phyloP scores from a whole-genome alignment of 2,797 vertebrate species.

The Sebastes aleutianus region DNA sequence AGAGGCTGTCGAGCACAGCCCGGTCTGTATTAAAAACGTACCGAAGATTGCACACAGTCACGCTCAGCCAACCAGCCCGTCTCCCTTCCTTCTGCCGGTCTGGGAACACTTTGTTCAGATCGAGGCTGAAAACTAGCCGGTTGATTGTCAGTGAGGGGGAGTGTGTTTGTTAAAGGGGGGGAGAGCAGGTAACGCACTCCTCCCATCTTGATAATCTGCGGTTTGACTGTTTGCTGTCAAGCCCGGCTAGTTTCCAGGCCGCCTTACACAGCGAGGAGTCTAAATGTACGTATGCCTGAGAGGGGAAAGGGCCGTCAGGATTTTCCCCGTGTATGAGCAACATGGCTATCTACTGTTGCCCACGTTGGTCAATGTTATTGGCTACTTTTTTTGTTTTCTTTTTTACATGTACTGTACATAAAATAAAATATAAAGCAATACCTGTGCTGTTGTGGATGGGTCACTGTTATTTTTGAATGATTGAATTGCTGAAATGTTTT shows the following conservation, averaged over 20 bases:
- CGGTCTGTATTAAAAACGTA: conserved; percentile 46
- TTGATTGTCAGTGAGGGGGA: conserved; percentile 25
- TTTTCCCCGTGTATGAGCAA: conserved; percentile 65
- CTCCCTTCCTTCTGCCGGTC: conserved; percentile 47
- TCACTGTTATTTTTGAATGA: neutral
- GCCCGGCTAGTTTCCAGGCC: conserved; percentile 47
- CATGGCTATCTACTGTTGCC: conserved; percentile 76
- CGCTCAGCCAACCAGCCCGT: conserved; percentile 40
- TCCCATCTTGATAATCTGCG: conserved; percentile 34
- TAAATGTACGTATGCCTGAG: conserved; percentile 48
- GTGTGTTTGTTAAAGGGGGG: conserved; percentile 8
- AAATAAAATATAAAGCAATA: conserved; percentile 88
- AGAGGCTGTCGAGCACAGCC: conserved; percentile 23
- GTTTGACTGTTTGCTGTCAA: conserved; percentile 44
- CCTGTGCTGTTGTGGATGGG: conserved; percentile 36
- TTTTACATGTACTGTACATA: conserved; percentile 87
- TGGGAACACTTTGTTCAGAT: conserved; percentile 24
- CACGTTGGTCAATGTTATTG: conserved; percentile 75
- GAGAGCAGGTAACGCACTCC: conserved; percentile 26
- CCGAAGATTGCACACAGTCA: conserved; percentile 60
- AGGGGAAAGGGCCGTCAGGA: conserved; percentile 43
- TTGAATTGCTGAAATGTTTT: neutral
- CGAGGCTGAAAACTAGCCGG: conserved; percentile 20
- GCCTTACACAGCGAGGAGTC: conserved; percentile 40
- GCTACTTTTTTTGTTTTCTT: conserved; percentile 71